These are phyloP conservation scores for Sebastes trivittatus DNA, from an alignment of 2,797 vertebrate genomes.

Conservation along the genomic window DNA sequence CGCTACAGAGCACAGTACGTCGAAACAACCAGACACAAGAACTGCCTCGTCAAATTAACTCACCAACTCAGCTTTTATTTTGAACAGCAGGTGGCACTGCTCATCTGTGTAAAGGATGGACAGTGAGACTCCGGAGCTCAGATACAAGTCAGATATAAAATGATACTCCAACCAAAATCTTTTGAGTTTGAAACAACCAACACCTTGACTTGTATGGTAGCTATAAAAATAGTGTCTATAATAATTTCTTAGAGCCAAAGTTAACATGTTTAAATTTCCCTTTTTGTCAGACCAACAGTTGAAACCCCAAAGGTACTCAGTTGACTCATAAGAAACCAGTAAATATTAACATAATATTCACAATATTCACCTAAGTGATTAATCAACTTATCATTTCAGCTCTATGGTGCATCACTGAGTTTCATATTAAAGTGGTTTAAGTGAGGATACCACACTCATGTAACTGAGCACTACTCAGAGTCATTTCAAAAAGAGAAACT, in stretches of 20 bases:
- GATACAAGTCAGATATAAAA: not conserved
- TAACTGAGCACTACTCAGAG: no score
- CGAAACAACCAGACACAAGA: not conserved
- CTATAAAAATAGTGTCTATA: not conserved
- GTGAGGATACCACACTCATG: not conserved
- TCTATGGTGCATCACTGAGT: not conserved
- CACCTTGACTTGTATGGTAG: not conserved
- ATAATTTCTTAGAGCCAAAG: not conserved
- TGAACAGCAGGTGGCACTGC: conserved; percentile 33
- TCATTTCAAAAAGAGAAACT: not conserved
- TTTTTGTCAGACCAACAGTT: not conserved
- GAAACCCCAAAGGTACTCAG: not conserved
- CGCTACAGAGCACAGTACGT: not conserved
- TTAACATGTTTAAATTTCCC: not conserved
- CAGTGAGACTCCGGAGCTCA: not conserved
- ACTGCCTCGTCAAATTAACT: not conserved
- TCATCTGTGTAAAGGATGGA: not conserved
- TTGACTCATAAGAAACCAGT: not conserved
- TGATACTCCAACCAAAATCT: not conserved
- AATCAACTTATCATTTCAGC: not conserved
- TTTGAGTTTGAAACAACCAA: not conserved
- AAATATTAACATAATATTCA: not conserved
- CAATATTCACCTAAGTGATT: not conserved
- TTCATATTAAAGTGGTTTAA: not conserved
- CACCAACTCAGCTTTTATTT: not conserved